Evolutionary conservation across 2,888 invertebrate species (phyloP).

Genomic region (Philhelius pedissequus): DNA sequence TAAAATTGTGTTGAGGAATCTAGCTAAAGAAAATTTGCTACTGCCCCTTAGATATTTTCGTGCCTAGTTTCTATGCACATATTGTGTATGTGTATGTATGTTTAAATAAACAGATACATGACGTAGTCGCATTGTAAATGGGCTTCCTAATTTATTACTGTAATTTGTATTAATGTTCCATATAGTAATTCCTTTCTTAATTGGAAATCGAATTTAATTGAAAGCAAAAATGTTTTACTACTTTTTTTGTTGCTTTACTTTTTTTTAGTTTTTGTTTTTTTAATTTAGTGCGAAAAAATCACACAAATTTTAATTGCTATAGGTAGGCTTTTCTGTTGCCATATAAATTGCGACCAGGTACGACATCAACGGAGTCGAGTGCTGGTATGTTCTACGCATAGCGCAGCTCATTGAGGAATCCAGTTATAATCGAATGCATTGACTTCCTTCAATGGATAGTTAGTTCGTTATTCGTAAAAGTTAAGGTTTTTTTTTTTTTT

Average conservation of each 20-base stretch:
- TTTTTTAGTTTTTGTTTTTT: not conserved
- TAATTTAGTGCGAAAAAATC: conserved; percentile 15
- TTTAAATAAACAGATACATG: not conserved
- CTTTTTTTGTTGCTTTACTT: not conserved
- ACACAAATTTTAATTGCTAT: conserved; percentile 59
- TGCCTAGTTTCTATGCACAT: too few relatives aligned
- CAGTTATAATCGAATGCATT: conserved; percentile 33
- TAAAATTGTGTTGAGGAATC: not conserved
- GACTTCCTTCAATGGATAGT: conserved; percentile 6
- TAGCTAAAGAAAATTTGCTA: not conserved
- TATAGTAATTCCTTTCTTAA: conserved; percentile 60
- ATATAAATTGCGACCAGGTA: not conserved
- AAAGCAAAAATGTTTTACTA: conserved; percentile 27
- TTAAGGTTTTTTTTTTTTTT: not conserved
- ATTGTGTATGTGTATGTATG: too few relatives aligned
- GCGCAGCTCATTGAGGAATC: conserved; percentile 40
- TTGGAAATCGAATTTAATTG: conserved; percentile 62
- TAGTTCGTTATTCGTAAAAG: not conserved
- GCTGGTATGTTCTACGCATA: conserved; percentile 1
- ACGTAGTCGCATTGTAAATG: conserved; percentile 55
- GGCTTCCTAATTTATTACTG: conserved; percentile 54
- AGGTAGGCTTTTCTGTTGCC: conserved; percentile 29
- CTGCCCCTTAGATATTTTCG: conserved; percentile 20
- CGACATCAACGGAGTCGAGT: not conserved
- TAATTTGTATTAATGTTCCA: conserved; percentile 63